phyloP scores from a whole-genome alignment of 1,140 invertebrate species.

The Ephestia elutella region DNA sequence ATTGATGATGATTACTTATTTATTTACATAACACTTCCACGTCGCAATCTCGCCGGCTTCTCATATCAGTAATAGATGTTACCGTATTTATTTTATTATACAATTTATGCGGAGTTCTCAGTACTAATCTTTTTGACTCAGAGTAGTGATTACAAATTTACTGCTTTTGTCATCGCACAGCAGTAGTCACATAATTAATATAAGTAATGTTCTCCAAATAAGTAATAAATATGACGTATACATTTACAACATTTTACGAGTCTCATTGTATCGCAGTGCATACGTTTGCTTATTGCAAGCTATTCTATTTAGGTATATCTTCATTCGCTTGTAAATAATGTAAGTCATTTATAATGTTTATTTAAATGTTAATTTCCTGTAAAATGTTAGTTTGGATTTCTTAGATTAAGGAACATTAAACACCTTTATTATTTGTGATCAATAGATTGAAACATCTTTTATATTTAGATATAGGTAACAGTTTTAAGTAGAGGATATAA shows the following conservation, averaged over 20 bases:
- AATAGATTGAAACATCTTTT: too few species aligned
- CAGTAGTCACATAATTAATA: background rate
- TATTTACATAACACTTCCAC: too few species aligned
- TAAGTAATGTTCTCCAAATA: background rate
- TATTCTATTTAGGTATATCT: background rate
- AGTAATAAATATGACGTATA: background rate
- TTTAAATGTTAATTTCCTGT: background rate
- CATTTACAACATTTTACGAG: background rate
- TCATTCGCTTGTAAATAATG: background rate
- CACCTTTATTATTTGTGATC: too few species aligned
- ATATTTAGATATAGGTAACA: too few species aligned
- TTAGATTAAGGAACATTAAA: too few species aligned
- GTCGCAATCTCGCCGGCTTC: too few species aligned
- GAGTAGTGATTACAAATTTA: background rate
- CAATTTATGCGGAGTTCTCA: background rate
- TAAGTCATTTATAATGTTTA: background rate
- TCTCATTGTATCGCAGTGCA: background rate
- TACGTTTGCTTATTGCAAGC: background rate
- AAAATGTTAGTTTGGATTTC: background rate
- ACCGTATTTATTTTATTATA: background rate
- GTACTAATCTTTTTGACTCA: background rate
- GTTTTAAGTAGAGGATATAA: too few species aligned
- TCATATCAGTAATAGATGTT: background rate
- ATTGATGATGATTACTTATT: too few species aligned
- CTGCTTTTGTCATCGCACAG: background rate